These are phyloP conservation scores for Apodemia zela DNA, from an alignment of 2,888 invertebrate species.

Conservation along the genomic window DNA sequence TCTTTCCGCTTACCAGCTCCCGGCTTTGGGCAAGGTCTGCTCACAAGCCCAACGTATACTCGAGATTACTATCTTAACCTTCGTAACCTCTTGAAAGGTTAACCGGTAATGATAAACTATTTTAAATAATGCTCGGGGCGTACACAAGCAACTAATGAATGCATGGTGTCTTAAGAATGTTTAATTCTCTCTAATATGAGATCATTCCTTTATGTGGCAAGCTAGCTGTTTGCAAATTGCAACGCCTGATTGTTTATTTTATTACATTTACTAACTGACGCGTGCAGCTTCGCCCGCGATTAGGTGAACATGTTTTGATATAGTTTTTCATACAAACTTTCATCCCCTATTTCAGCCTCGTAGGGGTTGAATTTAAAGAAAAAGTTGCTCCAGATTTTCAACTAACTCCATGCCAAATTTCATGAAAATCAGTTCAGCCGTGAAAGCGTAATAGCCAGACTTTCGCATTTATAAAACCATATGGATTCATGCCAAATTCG, in stretches of 20 bases:
- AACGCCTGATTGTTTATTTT: background rate
- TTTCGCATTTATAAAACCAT: too few relatives aligned
- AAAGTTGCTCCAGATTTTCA: too few relatives aligned
- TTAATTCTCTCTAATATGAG: conserved; percentile 3
- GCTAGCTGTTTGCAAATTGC: background rate
- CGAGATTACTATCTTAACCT: conserved; percentile 11
- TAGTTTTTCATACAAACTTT: too few relatives aligned
- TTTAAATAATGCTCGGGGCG: conserved; percentile 14
- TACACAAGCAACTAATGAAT: conserved; percentile 6
- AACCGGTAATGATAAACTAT: conserved; percentile 14
- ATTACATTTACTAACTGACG: background rate
- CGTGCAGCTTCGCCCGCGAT: too few relatives aligned
- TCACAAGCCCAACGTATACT: conserved; percentile 1
- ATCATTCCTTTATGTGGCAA: conserved; percentile 3
- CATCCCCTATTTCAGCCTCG: too few relatives aligned
- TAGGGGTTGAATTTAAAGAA: too few relatives aligned
- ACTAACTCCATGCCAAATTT: too few relatives aligned
- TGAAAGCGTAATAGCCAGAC: too few relatives aligned
- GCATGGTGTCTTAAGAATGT: background rate
- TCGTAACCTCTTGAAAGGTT: conserved; percentile 13
- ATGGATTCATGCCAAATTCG: too few relatives aligned
- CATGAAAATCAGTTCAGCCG: too few relatives aligned
- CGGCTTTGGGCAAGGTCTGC: conserved; percentile 7
- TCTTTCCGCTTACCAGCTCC: conserved; percentile 14
- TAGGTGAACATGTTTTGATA: too few relatives aligned